Evolutionary conservation across 2,888 invertebrate genomes (phyloP).

Genomic region (Oxystoma pomonae): DNA sequence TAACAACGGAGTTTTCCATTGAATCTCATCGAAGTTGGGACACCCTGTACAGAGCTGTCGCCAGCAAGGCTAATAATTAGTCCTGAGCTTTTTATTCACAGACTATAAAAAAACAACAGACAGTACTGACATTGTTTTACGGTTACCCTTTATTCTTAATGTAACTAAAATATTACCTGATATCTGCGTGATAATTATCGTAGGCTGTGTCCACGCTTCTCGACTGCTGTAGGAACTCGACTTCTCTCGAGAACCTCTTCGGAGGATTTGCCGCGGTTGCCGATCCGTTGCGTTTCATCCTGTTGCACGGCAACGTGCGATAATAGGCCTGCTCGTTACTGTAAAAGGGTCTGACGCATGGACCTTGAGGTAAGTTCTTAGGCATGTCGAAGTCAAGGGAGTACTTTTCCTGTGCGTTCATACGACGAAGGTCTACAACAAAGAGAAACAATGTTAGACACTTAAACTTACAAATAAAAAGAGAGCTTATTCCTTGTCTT

Average conservation of each 20-base stretch:
- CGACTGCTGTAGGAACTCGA: constrained; percentile 54
- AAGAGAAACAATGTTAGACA: no score
- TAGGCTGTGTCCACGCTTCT: constrained; percentile 49
- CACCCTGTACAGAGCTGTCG: no score
- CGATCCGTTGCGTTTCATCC: constrained; percentile 54
- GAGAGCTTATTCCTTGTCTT: no score
- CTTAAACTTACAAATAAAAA: no score
- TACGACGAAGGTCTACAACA: constrained; percentile 49
- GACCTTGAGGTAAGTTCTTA: constrained; percentile 66
- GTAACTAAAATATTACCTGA: constrained; percentile 42
- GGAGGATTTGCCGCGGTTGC: constrained; percentile 51
- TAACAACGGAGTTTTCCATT: no score
- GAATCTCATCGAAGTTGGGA: no score
- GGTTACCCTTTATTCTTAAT: no score
- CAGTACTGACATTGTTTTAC: no score
- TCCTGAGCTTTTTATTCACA: no score
- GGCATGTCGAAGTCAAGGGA: constrained; percentile 75
- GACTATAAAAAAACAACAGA: no score
- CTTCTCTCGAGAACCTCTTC: constrained; percentile 58
- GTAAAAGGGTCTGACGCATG: constrained; percentile 26
- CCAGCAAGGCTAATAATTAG: no score
- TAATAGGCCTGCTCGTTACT: constrained; percentile 46
- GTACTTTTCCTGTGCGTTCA: constrained; percentile 69
- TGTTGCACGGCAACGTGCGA: constrained; percentile 71
- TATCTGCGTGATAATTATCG: constrained; percentile 53